Evolutionary conservation across 2,113 vertebrate species (phyloP).

Genomic region (Panthera tigris): DNA sequence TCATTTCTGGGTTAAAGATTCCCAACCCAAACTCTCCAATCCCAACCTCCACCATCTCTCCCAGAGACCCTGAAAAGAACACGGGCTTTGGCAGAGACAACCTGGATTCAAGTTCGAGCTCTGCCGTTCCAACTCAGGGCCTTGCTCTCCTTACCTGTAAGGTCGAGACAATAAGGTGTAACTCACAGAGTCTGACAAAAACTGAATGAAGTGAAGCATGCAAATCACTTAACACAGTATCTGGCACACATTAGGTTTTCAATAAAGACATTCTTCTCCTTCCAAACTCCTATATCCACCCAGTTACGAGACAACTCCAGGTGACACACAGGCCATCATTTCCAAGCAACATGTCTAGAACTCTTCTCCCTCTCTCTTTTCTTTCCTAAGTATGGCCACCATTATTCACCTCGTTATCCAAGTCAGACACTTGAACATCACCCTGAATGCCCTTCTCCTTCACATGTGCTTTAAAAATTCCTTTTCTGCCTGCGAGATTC

Average conservation of each 20-base stretch:
- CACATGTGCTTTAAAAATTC: not conserved
- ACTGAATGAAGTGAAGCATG: not conserved
- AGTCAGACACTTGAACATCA: not conserved
- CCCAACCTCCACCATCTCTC: not conserved
- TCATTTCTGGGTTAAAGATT: not conserved
- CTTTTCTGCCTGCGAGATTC: not conserved
- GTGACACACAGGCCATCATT: not conserved
- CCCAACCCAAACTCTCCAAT: not conserved
- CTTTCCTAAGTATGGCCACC: not conserved
- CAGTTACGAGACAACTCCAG: not conserved
- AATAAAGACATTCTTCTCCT: not conserved
- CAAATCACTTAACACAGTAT: not conserved
- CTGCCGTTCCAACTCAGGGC: not conserved
- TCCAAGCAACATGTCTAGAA: not conserved
- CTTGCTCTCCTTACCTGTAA: not conserved
- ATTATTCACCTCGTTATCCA: not conserved
- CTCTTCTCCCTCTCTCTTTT: not conserved
- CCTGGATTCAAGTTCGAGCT: not conserved
- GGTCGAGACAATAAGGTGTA: not conserved
- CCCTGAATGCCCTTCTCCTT: not conserved
- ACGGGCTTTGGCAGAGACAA: not conserved
- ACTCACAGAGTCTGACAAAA: not conserved
- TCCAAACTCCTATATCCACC: not conserved
- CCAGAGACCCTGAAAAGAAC: not conserved
- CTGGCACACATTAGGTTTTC: not conserved